A percentile compares a stretch with the other conserved stretches of the same genome.
phyloP scores from a whole-genome alignment of 2,888 invertebrate species.

The Scaptomyza cyrtandrae region DNA sequence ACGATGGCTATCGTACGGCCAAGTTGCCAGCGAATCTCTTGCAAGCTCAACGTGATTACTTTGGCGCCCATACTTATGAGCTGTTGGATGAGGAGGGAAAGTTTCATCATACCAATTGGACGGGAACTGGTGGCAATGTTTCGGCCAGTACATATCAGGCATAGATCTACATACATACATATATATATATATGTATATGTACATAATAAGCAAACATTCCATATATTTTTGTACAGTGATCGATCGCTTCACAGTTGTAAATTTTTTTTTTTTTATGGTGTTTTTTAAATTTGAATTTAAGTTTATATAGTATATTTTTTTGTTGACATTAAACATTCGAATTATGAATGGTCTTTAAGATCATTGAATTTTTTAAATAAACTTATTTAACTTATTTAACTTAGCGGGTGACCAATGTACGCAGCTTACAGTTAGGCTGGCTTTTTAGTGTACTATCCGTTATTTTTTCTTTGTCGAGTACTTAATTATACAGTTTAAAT shows the following conservation, averaged over 20 bases:
- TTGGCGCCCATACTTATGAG: conserved; percentile 99
- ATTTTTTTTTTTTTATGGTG: neutral
- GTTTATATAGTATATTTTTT: neutral
- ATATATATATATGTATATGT: neutral
- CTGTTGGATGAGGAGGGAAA: conserved; percentile 92
- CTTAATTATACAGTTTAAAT: conserved; percentile 44
- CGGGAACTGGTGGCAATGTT: conserved; percentile 98
- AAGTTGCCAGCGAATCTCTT: conserved; percentile 97
- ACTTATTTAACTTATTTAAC: neutral
- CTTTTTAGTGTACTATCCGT: conserved; percentile 1
- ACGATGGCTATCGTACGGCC: conserved; percentile 96
- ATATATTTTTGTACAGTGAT: neutral
- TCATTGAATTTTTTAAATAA: neutral
- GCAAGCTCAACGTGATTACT: conserved; percentile 99
- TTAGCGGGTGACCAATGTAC: neutral
- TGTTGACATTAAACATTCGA: neutral
- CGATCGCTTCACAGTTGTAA: neutral
- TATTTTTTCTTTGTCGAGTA: conserved; percentile 26
- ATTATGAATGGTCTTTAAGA: neutral
- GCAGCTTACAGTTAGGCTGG: neutral
- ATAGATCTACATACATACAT: conserved; percentile 82
- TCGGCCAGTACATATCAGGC: conserved; percentile 96
- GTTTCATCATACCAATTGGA: conserved; percentile 99
- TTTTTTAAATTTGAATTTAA: neutral
- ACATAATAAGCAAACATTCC: conserved; percentile 15